These are phyloP conservation scores for Montipora efflorescens DNA, from an alignment of 64 coral and sea anemone genomes.

Conservation along the genomic window DNA sequence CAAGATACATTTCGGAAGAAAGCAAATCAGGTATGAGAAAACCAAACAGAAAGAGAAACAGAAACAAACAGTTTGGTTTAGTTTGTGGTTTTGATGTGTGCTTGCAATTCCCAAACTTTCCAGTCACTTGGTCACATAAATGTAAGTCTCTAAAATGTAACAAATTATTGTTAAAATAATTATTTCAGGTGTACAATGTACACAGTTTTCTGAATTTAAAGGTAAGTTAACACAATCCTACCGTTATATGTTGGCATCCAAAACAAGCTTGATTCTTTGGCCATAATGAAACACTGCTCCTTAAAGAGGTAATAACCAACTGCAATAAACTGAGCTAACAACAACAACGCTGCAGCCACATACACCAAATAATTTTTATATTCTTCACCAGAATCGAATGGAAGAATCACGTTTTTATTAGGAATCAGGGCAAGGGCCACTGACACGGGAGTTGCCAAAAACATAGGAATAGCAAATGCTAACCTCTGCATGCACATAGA, in stretches of 20 bases:
- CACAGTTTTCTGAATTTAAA: no score
- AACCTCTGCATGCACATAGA: constrained; percentile 67
- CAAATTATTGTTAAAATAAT: no score
- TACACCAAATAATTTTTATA: not conserved
- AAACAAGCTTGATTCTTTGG: constrained; percentile 88
- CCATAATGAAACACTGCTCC: constrained; percentile 83
- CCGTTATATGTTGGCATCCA: constrained; percentile 97
- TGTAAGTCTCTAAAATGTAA: no score
- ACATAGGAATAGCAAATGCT: constrained; percentile 66
- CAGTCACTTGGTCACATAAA: no score
- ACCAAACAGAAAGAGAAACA: no score
- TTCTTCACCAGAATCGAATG: not conserved
- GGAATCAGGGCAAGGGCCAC: constrained; percentile 18
- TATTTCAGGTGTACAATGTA: no score
- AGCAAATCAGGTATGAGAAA: no score
- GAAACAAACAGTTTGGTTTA: no score
- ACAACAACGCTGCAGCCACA: constrained; percentile 28
- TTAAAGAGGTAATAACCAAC: constrained; percentile 89
- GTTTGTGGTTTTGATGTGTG: no score
- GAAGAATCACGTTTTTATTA: not conserved
- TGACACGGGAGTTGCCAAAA: constrained; percentile 58
- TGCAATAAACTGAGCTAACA: constrained; percentile 71
- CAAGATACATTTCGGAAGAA: no score
- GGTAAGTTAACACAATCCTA: not conserved
- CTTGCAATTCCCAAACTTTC: no score